These are phyloP conservation scores for Aradophagus sp. DNA, from an alignment of 1,140 invertebrate species.

Conservation along the genomic window DNA sequence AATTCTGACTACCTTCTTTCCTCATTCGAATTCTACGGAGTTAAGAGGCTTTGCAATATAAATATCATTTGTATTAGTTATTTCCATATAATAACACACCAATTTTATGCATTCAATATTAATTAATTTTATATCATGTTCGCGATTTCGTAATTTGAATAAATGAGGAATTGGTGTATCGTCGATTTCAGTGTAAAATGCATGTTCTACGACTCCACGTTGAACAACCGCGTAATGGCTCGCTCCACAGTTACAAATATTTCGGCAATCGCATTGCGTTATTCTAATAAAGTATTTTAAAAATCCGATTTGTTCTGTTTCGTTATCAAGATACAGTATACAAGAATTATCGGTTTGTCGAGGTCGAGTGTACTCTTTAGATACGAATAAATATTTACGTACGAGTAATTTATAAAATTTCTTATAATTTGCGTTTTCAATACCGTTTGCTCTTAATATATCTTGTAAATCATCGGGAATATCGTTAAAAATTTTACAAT, in stretches of 20 bases:
- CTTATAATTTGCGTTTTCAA: too few relatives aligned
- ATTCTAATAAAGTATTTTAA: background rate
- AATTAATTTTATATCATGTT: background rate
- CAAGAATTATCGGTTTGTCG: background rate
- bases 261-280: background rate
- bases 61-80: background rate
- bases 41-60: conserved; percentile 5
- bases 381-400: conserved; percentile 10
- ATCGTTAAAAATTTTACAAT: too few relatives aligned
- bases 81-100: conserved; percentile 7
- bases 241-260: background rate
- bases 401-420: conserved; percentile 4
- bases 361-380: conserved; percentile 6
- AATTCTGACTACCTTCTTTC: too few relatives aligned
- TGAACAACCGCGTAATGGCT: background rate
- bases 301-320: background rate
- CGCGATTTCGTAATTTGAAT: background rate
- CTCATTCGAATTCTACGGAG: conserved; percentile 8
- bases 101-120: background rate
- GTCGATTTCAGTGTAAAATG: background rate
- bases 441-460: background rate
- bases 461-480: background rate
- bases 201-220: background rate
- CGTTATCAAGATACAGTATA: background rate
- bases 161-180: conserved; percentile 2